A percentile compares a stretch with the other conserved stretches of the same genome.
Conservation (phyloP, 1,140 invertebrate genomes). For the Berghia stephanieae region DNA sequence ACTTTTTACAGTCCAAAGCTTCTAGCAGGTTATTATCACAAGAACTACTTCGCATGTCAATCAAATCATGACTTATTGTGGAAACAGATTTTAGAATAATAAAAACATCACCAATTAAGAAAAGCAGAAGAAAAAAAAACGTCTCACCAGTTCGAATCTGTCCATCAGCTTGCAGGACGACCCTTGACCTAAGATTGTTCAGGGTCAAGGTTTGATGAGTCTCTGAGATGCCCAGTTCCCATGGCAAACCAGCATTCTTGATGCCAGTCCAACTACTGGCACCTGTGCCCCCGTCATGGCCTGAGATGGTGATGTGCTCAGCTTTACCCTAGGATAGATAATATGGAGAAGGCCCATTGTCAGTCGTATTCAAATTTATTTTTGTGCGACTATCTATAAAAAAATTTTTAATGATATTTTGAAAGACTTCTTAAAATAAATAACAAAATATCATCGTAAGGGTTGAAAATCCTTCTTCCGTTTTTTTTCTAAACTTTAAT, state of each 20-base stretch:
- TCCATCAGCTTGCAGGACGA: conserved; percentile 84
- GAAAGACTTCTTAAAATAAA: no score
- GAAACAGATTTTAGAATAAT: background rate
- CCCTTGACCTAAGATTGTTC: conserved; percentile 93
- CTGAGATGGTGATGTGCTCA: conserved; percentile 97
- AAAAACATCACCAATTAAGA: background rate
- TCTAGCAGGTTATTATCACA: no score
- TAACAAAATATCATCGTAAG: no score
- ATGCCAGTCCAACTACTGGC: conserved; percentile 95
- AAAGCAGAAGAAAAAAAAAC: conserved; percentile 8
- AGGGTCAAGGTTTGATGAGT: conserved; percentile 94
- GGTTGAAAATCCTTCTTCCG: no score
- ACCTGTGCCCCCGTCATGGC: conserved; percentile 98
- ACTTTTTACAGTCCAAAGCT: no score
- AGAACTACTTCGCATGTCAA: no score
- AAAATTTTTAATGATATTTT: no score
- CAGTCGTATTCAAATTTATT: no score
- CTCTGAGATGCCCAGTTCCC: conserved; percentile 97
- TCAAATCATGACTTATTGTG: background rate
- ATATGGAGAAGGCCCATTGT: no score
- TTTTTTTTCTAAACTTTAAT: background rate
- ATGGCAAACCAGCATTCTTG: conserved; percentile 94
- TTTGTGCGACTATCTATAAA: no score
- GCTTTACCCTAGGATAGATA: conserved; percentile 83
- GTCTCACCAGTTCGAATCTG: conserved; percentile 62